Conservation (phyloP, 2,797 vertebrate species). For the Hippopotamyrus pictus region DNA sequence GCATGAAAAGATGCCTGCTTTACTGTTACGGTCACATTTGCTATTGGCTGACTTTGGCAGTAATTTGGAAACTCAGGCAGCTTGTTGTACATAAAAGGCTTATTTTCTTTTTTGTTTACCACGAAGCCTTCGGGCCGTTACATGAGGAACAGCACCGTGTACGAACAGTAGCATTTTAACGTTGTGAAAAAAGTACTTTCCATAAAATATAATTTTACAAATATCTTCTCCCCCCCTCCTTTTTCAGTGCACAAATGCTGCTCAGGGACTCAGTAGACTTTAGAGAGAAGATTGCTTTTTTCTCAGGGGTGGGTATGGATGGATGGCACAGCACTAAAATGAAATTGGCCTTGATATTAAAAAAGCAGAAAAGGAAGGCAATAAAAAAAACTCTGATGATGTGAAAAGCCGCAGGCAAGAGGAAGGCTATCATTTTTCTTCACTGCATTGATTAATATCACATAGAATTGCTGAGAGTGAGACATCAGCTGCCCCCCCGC, state of each 20-base stretch:
- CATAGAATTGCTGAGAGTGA: constrained; percentile 24
- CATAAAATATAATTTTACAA: not conserved
- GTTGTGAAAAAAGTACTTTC: not conserved
- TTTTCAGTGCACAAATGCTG: not conserved
- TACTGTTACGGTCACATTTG: not conserved
- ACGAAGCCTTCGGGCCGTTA: not conserved
- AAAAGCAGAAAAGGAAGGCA: constrained; percentile 23
- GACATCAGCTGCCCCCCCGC: constrained; percentile 8
- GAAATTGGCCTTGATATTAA: constrained; percentile 36
- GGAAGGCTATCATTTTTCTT: constrained; percentile 26
- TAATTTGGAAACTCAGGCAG: not conserved
- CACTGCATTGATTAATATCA: constrained; percentile 30
- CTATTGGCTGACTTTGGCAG: not conserved
- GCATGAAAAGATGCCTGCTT: not conserved
- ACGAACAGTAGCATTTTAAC: not conserved
- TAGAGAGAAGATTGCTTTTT: constrained; percentile 16
- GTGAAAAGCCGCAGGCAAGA: constrained; percentile 22
- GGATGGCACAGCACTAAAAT: constrained; percentile 24
- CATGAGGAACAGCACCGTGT: not conserved
- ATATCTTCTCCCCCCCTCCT: not conserved
- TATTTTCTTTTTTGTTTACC: not conserved
- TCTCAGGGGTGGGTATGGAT: constrained; percentile 12
- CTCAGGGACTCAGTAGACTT: not conserved
- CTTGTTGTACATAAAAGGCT: not conserved
- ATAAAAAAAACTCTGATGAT: constrained; percentile 27